phyloP scores from a whole-genome alignment of 1,140 invertebrate species.

The Drosophila micromelanica region DNA sequence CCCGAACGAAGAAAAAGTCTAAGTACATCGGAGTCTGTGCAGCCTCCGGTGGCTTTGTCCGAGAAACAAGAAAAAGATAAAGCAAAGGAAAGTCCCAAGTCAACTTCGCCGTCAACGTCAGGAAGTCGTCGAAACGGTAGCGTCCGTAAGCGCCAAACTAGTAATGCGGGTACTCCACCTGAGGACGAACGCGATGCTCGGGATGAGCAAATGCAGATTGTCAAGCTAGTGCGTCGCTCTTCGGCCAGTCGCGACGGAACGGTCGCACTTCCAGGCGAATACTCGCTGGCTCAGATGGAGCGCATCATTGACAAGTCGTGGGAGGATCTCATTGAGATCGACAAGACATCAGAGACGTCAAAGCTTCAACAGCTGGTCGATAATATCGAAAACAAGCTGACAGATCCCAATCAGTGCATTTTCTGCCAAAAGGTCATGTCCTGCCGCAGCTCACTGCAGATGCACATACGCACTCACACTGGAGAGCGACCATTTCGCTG shows the following conservation, averaged over 20 bases:
- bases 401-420: conserved; percentile 98
- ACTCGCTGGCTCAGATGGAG: conserved; percentile 75
- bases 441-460: conserved; percentile 99
- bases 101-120: neutral
- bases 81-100: conserved; percentile 36
- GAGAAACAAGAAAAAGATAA: conserved; percentile 45
- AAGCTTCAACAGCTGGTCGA: conserved; percentile 97
- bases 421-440: conserved; percentile 98
- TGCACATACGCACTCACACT: conserved; percentile 96
- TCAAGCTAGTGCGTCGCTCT: conserved; percentile 68
- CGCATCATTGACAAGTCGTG: conserved; percentile 93
- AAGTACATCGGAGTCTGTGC: neutral
- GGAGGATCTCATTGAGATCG: conserved; percentile 97
- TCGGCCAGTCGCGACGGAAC: conserved; percentile 58
- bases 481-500: conserved; percentile 98
- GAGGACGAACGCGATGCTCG: conserved; percentile 47
- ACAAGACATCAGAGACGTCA: conserved; percentile 93
- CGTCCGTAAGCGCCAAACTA: conserved; percentile 63
- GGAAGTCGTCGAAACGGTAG: conserved; percentile 55
- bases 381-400: conserved; percentile 97
- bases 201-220: conserved; percentile 52
- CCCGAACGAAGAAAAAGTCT: conserved; percentile 7
- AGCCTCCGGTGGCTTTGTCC: neutral
- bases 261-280: conserved; percentile 47
- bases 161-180: conserved; percentile 48